Evolutionary conservation across 2,113 vertebrate species (phyloP).

Genomic region (Theristicus caerulescens): DNA sequence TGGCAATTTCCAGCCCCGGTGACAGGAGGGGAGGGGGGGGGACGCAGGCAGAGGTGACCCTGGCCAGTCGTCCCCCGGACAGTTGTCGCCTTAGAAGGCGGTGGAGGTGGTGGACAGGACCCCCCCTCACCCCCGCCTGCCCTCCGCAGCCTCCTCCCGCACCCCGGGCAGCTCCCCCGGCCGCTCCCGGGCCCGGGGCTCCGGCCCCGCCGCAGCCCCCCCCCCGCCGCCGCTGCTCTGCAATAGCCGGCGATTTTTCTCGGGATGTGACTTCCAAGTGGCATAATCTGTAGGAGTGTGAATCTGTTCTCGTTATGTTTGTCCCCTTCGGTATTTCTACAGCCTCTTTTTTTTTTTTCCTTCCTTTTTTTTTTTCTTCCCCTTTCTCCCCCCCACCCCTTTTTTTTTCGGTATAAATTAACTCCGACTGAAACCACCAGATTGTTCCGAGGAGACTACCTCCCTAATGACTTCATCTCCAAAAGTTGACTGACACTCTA

Average conservation of each 20-base stretch:
- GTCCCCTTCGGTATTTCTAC: conserved; percentile 28
- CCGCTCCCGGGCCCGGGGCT: no score
- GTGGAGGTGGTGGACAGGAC: not conserved
- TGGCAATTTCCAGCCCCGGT: not conserved
- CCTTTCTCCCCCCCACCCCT: fast-evolving
- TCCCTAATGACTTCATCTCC: conserved; percentile 58
- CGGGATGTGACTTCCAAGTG: conserved; percentile 42
- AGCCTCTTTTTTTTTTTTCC: not conserved
- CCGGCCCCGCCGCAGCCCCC: not conserved
- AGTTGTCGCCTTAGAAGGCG: not conserved
- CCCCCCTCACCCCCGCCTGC: not conserved
- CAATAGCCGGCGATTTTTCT: conserved; percentile 26
- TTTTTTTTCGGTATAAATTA: conserved; percentile 33
- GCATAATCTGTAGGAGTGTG: conserved; percentile 42
- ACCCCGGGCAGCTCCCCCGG: no score
- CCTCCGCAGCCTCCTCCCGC: not conserved
- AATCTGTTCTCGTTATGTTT: conserved; percentile 39
- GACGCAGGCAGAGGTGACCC: not conserved
- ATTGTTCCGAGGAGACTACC: conserved; percentile 59
- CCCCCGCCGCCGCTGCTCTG: not conserved
- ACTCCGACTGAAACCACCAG: conserved; percentile 54
- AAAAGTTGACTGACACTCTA: conserved; percentile 51
- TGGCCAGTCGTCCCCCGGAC: not conserved
- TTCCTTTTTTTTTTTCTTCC: not conserved
- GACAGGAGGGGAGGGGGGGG: not conserved